These are phyloP conservation scores for Aricia agestis DNA, from an alignment of 1,140 invertebrate genomes.

Conservation along the genomic window DNA sequence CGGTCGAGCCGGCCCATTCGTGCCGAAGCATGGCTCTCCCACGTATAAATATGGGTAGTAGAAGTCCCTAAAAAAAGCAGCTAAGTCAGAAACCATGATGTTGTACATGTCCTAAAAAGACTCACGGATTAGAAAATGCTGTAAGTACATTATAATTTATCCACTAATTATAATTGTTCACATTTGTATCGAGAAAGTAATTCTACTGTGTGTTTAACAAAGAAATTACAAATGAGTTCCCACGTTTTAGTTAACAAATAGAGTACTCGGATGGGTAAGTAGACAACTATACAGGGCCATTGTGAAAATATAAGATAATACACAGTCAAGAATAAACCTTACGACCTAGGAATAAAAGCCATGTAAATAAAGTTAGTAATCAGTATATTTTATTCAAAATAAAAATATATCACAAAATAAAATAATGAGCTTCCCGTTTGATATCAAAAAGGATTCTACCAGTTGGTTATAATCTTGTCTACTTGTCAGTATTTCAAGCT, in stretches of 20 bases:
- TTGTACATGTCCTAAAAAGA: background rate
- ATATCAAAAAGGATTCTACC: too few species aligned
- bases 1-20: too few species aligned
- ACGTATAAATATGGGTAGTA: too few species aligned
- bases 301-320: background rate
- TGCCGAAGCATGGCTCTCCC: too few species aligned
- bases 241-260: conserved; percentile 32
- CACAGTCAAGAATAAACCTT: too few species aligned
- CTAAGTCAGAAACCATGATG: background rate
- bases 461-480: too few species aligned
- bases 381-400: background rate
- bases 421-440: background rate
- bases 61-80: too few species aligned
- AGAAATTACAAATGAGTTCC: conserved; percentile 25
- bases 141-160: background rate
- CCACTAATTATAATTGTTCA: conserved; percentile 16
- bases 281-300: conserved; percentile 4
- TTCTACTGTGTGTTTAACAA: conserved; percentile 20
- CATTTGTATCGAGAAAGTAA: conserved; percentile 21
- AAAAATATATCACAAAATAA: background rate
- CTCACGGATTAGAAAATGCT: background rate
- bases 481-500: too few species aligned
- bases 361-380: background rate
- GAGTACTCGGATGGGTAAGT: conserved; percentile 19
- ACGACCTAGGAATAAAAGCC: background rate